These are phyloP conservation scores for Bombycilla garrulus DNA, from an alignment of 2,113 vertebrate species.

Conservation along the genomic window DNA sequence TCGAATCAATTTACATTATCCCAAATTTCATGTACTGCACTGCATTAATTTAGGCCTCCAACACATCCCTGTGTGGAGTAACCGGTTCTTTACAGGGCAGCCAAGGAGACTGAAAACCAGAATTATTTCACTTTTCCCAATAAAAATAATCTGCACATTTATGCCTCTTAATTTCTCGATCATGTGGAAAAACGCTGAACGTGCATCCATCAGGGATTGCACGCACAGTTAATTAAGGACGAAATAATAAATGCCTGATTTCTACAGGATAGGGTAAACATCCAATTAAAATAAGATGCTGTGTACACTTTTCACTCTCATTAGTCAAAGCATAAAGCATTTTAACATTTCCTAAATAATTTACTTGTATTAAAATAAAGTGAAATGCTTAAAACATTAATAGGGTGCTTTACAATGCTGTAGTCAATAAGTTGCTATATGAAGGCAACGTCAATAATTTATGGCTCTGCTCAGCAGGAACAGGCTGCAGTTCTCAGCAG, in stretches of 20 bases:
- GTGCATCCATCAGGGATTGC: constrained; percentile 55
- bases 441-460: constrained; percentile 70
- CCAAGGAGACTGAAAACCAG: neutral
- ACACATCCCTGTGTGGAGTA: neutral
- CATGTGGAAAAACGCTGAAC: neutral
- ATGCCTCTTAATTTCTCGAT: constrained; percentile 51
- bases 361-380: constrained; percentile 77
- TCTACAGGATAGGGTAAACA: constrained; percentile 71
- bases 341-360: constrained; percentile 76
- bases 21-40: neutral
- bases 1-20: neutral
- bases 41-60: neutral
- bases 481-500: constrained; percentile 2
- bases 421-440: constrained; percentile 71
- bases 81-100: neutral
- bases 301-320: constrained; percentile 60
- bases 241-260: constrained; percentile 72
- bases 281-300: constrained; percentile 73
- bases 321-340: constrained; percentile 75
- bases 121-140: neutral
- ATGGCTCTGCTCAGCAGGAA: constrained; percentile 41
- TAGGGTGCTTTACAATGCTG: constrained; percentile 65
- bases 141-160: constrained; percentile 49
- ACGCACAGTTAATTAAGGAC: constrained; percentile 65
- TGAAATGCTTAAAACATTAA: constrained; percentile 76